Percentiles rank a stretch among this genome's conserved stretches.
phyloP scores from a whole-genome alignment of 2,797 vertebrate genomes.

The Peromyscus eremicus region DNA sequence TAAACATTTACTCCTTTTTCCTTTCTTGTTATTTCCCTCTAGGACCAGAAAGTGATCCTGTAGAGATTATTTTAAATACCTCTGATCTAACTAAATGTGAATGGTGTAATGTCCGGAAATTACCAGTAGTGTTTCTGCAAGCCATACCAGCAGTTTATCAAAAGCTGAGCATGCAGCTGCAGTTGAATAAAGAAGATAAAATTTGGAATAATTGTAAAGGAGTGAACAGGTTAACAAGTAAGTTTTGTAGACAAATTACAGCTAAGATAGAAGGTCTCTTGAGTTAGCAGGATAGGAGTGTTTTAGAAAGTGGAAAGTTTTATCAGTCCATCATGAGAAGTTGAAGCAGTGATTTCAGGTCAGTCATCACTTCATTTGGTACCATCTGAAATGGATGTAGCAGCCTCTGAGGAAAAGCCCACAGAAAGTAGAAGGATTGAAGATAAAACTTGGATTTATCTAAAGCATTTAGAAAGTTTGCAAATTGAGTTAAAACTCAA shows the following conservation, averaged over 20 bases:
- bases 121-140: constrained; percentile 97
- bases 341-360: not conserved
- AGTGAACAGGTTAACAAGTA: constrained; percentile 90
- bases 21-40: constrained; percentile 70
- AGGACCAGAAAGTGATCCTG: constrained; percentile 86
- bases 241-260: constrained; percentile 58
- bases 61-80: constrained; percentile 91
- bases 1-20: constrained; percentile 61
- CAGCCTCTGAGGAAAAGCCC: not conserved
- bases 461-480: constrained; percentile 48
- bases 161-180: constrained; percentile 92
- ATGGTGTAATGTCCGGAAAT: constrained; percentile 96
- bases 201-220: constrained; percentile 94
- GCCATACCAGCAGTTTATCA: constrained; percentile 91
- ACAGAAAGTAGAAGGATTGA: not conserved
- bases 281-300: not conserved
- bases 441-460: constrained; percentile 29
- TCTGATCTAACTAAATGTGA: constrained; percentile 96
- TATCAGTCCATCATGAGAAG: not conserved
- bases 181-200: constrained; percentile 91
- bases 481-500: constrained; percentile 38
- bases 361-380: not conserved
- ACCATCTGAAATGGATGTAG: not conserved
- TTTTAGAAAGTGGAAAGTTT: not conserved
- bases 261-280: not conserved